Percentiles rank a stretch among this genome's conserved stretches.
phyloP scores from a whole-genome alignment of 2,113 vertebrate species.

The mouse (Mus musculus) region DNA sequence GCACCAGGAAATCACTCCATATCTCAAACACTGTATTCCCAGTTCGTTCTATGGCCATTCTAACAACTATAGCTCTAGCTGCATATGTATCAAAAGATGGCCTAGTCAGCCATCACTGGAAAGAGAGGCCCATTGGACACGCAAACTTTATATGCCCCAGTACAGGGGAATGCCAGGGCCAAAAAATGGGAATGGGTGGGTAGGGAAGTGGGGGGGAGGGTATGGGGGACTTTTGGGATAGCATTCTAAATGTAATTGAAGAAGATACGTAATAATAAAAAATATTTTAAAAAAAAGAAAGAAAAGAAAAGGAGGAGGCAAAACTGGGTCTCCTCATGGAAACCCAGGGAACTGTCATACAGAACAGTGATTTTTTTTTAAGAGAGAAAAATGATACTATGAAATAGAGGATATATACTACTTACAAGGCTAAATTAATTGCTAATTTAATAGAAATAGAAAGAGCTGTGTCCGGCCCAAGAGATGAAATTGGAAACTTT shows the following conservation, averaged over 20 bases:
- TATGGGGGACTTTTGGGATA: too few relatives aligned
- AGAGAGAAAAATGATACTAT: not conserved
- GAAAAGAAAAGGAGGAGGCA: not conserved
- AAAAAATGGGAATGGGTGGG: too few relatives aligned
- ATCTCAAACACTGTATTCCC: not conserved
- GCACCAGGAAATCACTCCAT: not conserved
- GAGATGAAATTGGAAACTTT: not conserved
- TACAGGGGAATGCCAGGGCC: too few relatives aligned
- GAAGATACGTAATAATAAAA: too few relatives aligned
- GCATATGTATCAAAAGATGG: too few relatives aligned
- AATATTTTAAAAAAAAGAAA: too few relatives aligned
- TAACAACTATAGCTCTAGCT: not conserved
- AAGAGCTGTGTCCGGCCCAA: not conserved
- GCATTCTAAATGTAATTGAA: too few relatives aligned
- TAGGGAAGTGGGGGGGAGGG: too few relatives aligned
- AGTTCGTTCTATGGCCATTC: not conserved
- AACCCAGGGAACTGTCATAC: not conserved
- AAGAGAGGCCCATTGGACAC: too few relatives aligned
- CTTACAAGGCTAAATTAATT: constrained; percentile 24
- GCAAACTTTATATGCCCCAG: too few relatives aligned
- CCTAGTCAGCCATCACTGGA: too few relatives aligned
- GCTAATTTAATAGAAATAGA: not conserved
- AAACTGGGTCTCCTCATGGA: not conserved
- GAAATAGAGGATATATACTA: not conserved
- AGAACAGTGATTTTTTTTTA: not conserved